Percentiles rank a stretch among this genome's conserved stretches.
phyloP scores from a whole-genome alignment of 1,140 invertebrate species.

The Paracyclopina nana region DNA sequence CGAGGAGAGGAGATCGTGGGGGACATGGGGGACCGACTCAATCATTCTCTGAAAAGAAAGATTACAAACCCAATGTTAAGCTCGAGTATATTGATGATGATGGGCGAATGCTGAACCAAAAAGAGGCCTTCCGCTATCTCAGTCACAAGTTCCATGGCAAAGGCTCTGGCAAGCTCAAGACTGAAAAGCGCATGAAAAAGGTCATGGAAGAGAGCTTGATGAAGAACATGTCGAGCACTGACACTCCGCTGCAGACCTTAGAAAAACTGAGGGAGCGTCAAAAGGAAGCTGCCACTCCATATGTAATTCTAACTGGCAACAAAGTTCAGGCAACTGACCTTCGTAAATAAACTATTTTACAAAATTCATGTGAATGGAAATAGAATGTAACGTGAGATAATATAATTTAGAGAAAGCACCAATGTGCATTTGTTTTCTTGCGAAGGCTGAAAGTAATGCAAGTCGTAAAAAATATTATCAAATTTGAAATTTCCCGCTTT shows the following conservation, averaged over 20 bases:
- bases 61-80: constrained; percentile 86
- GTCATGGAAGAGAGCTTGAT: constrained; percentile 48
- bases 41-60: constrained; percentile 83
- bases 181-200: constrained; percentile 90
- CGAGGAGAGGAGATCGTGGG: constrained; percentile 39
- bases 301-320: constrained; percentile 76
- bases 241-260: constrained; percentile 85
- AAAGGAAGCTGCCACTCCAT: constrained; percentile 84
- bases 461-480: too few relatives aligned
- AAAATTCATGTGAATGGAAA: too few relatives aligned
- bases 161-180: constrained; percentile 95
- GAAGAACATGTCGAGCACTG: constrained; percentile 96
- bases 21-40: constrained; percentile 61
- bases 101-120: constrained; percentile 66
- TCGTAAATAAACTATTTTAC: constrained; percentile 19
- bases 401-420: too few relatives aligned
- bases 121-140: constrained; percentile 77
- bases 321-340: constrained; percentile 27
- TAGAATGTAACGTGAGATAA: too few relatives aligned
- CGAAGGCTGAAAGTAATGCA: too few relatives aligned
- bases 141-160: constrained; percentile 99
- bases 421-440: too few relatives aligned
- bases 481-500: too few relatives aligned
- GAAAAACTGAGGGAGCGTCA: constrained; percentile 88
- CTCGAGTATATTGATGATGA: constrained; percentile 94